Base-by-base conservation (phyloP, 2,113 vertebrate genomes). In the Chionomys nivalis region DNA sequence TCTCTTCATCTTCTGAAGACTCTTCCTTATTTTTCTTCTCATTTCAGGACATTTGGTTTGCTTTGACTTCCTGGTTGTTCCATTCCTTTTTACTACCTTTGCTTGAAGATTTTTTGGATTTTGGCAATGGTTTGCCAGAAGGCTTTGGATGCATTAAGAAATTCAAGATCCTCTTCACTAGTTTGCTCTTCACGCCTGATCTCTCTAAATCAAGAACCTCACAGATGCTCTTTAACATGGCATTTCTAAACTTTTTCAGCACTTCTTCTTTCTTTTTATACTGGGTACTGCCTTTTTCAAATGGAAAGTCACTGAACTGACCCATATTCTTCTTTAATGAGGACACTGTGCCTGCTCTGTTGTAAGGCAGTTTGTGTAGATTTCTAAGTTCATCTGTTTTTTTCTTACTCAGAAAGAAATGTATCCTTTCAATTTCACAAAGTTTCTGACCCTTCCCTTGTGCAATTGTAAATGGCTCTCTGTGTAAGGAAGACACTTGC, bases 371-470 rank as follows among this genome's bases (percentile, higher is more conserved):
- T 98, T 99, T 98, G 97, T 99, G 99, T 63, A 99, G 98, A 92
- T 99, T 99, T 97, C 99, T 99, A 94, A 99, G 99, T 94, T 99
- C 99, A 0, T 99, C 99, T 0, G 99, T 98, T 98, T 99, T 99
- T 98, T 99, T 99, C 98, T 99, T 99, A 97, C 98, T 99, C 94
- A 99, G 98, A 95, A 99, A 99, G 96, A 99, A 99, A 63, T 99
- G 98, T 98, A 99, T 99, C 92, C 99, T 99, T 95, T 99, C 99
- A 97, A 99, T 99, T 98, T 99, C 99, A 97, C 99, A 99, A 44
- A 99, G 97, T 86, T 99, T 99, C 96, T 99, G 99, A 66, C 99
- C 99, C 55, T 98, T 99, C 55, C 99, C 99, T 70, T 99, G 99
- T 96, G 98, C 99, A 81, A 99, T 98, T 96, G 99, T 99, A 78